Conservation (phyloP, 2,113 vertebrate species). For the Chaenocephalus aceratus region DNA sequence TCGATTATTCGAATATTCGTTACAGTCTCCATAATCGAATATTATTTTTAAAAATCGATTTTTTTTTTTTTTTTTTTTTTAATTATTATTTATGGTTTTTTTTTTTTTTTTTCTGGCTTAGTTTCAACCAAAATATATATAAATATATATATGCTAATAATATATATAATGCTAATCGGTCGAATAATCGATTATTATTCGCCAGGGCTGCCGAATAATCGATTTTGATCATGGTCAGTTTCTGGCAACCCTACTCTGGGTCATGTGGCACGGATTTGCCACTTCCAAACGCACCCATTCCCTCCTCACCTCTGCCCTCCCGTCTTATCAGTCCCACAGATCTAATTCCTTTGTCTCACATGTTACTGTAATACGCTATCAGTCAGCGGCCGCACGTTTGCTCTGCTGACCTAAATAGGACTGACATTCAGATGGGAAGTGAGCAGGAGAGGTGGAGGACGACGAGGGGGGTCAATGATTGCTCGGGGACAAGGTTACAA, state of each 20-base stretch:
- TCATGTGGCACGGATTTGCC: constrained; percentile 23
- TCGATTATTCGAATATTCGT: too few species aligned
- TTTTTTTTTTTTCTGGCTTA: too few species aligned
- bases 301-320: constrained; percentile 29
- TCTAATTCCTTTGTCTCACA: constrained; percentile 58
- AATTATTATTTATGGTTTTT: too few species aligned
- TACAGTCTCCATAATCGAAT: too few species aligned
- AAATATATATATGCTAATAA: too few species aligned
- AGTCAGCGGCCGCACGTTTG: constrained; percentile 40
- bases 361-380: constrained; percentile 46
- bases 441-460: constrained; percentile 61
- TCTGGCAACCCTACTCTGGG: background rate
- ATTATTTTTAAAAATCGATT: too few species aligned
- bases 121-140: too few species aligned
- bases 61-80: too few species aligned
- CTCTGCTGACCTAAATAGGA: constrained; percentile 79
- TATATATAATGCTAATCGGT: too few species aligned
- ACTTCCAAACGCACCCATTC: constrained; percentile 15
- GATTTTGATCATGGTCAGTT: too few species aligned
- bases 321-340: constrained; percentile 31
- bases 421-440: constrained; percentile 67
- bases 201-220: too few species aligned
- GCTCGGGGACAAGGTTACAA: constrained; percentile 67
- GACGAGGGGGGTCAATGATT: constrained; percentile 55
- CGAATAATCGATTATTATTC: too few species aligned